Base-by-base conservation (phyloP, 2,797 vertebrate species). In the Pygocentrus nattereri region DNA sequence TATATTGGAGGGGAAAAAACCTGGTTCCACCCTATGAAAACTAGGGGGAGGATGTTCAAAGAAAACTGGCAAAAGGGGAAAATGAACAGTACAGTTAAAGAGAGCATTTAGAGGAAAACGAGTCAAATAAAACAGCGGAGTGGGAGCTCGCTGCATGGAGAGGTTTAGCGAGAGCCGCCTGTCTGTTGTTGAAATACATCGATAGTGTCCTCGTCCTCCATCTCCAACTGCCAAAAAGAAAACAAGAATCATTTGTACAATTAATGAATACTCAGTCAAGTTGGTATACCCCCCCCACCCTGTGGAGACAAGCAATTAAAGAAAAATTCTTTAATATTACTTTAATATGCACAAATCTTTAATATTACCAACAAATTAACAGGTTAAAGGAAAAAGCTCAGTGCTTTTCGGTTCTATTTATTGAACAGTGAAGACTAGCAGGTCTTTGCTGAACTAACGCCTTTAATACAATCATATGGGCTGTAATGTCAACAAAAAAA, bases 151-250 rank as follows among this genome's bases (percentile, higher is more conserved):
- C 88, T 88, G 67, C n/a, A 18, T 87, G 90, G 84, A 87, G 84
- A 87, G 72, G 86, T 85, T 89, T 93, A 96, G 89, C 93, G 93
- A 69, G 47, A 71, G 82, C 97, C 97, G 41, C 97, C 98, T 0
- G 96, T 98, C 95, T 99, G 98, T 95, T 98, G 96, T 88, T 98
- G 97, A 95, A 97, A 99, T 91, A 98, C 97, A 8, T 98, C 96
- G 8, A 98, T 98, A 81, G 94, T 98, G 94, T 98, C 97, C 90
- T 98, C 94, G 5, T 98, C 97, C 88, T 99, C 97, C 98, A 98
- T 98, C 95, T 98, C 97, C 92, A 99, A 94, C 98, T 99, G 89
- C 34, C 11, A 82, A 70, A 65, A 0, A 73, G 38, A 79, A 54
- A 58, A 15, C 5, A 73, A 59, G 23, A 72, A 25, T 10, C 5